phyloP scores from a whole-genome alignment of 1,140 invertebrate genomes.

The Bursaphelenchus mucronatus region DNA sequence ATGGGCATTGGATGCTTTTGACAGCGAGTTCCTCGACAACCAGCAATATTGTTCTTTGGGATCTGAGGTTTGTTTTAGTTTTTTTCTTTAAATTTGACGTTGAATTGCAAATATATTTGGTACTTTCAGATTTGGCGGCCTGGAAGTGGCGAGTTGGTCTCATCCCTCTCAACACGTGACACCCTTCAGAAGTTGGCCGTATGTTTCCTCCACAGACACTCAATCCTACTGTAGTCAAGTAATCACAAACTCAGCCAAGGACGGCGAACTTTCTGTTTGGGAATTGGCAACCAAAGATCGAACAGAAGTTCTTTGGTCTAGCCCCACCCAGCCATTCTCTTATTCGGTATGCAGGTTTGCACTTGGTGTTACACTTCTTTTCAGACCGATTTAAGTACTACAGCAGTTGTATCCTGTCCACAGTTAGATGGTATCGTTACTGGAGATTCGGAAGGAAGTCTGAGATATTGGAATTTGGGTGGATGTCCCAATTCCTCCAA shows the following conservation, averaged over 20 bases:
- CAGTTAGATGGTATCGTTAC: constrained; percentile 35
- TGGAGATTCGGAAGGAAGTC: constrained; percentile 46
- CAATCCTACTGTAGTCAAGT: constrained; percentile 19
- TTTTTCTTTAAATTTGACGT: neutral
- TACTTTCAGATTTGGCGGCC: constrained; percentile 35
- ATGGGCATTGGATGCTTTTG: constrained; percentile 48
- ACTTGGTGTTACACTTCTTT: neutral
- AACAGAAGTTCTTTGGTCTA: constrained; percentile 44
- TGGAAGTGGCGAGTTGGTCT: constrained; percentile 41
- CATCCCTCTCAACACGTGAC: constrained; percentile 39
- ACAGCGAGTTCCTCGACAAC: constrained; percentile 47
- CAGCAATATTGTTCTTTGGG: constrained; percentile 47
- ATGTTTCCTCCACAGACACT: constrained; percentile 9
- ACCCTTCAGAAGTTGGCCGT: constrained; percentile 24
- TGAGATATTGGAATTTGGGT: constrained; percentile 42
- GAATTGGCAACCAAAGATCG: constrained; percentile 32
- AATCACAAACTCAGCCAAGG: constrained; percentile 40
- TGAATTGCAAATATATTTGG: constrained; percentile 8
- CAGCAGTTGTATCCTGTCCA: constrained; percentile 12
- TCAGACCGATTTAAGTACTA: constrained; percentile 18
- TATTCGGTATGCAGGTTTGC: constrained; percentile 27
- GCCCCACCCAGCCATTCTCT: constrained; percentile 23
- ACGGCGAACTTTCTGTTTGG: constrained; percentile 42
- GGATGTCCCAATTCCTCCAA: constrained; percentile 34
- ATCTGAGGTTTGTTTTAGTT: constrained; percentile 28